Base-by-base conservation (phyloP, 2,888 invertebrate species). In the Gandaritis pyraliata region DNA sequence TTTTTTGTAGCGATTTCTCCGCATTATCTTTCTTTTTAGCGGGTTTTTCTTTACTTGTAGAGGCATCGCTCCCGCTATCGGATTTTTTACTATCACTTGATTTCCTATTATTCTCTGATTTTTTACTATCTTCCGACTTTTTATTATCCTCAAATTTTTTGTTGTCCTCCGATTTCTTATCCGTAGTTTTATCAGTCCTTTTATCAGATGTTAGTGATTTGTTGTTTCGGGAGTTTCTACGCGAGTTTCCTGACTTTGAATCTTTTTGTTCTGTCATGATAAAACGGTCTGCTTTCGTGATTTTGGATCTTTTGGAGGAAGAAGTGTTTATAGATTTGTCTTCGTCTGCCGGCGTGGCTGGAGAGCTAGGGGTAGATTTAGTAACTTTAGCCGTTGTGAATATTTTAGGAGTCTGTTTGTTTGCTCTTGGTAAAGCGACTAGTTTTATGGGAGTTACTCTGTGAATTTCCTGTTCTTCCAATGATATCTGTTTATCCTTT, bases 381-480 rank as follows among this genome's bases (percentile, higher is more conserved):
- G 72, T 66, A 30, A 72, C 65, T 51, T 71, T 74, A 56, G 69
- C 55, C 10, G 64, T 61, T 18, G 68, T 58, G 33, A 69, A 68
- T 41, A 70, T 30, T 58, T 60, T 70, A 30, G 52, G 71, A 18
- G 57, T 73, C 11, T 57, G 64, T 58, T 72, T 75, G 43, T 74
- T 80, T 11, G 74, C 72, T 67, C 78, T 78, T 12, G 75, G 71
- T 51, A 81, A 72, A 16, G 80, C 73, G 2, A 78, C 77, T 69
- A 83, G 74, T 65, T 78, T 80, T 13, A 81, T 78, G 1, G 82
- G 81, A 33, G 78, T 76, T 1, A 80, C 76, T 64, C 72, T 78
- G 2, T 60, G 68, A 33, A 48, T 41, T 52, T 65, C 71, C 12
- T 75, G 76, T 45, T 77, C 77, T 55, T 18, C 41, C 10, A 54